A percentile compares a stretch with the other conserved stretches of the same genome.
These are phyloP conservation scores for Diplodus sargus DNA, from an alignment of 2,797 vertebrate genomes.

Conservation along the genomic window DNA sequence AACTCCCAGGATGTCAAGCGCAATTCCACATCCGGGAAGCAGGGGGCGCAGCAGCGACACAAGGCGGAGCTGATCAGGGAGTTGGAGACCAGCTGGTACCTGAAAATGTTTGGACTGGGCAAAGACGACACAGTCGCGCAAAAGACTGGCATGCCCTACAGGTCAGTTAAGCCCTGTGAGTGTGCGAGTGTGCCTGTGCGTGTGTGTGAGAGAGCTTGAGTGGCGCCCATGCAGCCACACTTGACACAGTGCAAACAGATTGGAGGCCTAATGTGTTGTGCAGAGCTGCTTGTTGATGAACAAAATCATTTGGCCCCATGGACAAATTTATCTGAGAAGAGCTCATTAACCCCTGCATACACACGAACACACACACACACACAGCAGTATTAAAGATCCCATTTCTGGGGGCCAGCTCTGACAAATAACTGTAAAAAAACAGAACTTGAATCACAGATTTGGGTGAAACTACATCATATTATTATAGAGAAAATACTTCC, in stretches of 20 bases:
- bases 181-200: slow-evolving; percentile 11
- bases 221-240: background rate
- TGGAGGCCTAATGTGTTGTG: slow-evolving; percentile 16
- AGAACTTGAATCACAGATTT: too few species aligned
- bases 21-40: slow-evolving; percentile 71
- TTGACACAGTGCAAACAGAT: slow-evolving; percentile 24
- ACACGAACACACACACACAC: too few species aligned
- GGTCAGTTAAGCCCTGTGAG: slow-evolving; percentile 85
- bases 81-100: slow-evolving; percentile 95
- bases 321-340: slow-evolving; percentile 6
- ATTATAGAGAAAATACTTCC: too few species aligned
- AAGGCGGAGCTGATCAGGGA: slow-evolving; percentile 88
- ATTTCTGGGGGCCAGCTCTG: too few species aligned
- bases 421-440: too few species aligned
- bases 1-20: slow-evolving; percentile 85
- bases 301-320: slow-evolving; percentile 27
- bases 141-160: slow-evolving; percentile 94
- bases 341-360: background rate
- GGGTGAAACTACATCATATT: too few species aligned
- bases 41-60: slow-evolving; percentile 79
- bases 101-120: slow-evolving; percentile 89
- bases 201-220: background rate
- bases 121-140: slow-evolving; percentile 88
- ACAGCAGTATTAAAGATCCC: too few species aligned
- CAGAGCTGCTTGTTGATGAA: slow-evolving; percentile 21